These are phyloP conservation scores for Cyanoramphus novaezelandiae DNA, from an alignment of 2,113 vertebrate genomes.

Conservation along the genomic window DNA sequence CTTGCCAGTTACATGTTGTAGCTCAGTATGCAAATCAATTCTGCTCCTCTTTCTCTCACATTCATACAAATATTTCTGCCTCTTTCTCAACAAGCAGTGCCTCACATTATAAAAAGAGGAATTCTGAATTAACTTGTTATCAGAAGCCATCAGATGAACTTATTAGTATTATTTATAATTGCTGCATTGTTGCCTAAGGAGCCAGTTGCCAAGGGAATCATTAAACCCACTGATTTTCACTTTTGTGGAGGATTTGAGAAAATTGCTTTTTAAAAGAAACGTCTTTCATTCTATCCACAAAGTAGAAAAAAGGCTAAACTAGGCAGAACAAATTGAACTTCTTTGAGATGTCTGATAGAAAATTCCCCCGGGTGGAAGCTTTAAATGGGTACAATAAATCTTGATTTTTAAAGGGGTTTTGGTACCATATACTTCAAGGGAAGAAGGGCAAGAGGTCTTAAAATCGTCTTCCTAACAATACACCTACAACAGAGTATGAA, in stretches of 20 bases:
- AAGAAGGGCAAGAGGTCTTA: neutral
- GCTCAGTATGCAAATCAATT: neutral
- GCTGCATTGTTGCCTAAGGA: slow-evolving; percentile 45
- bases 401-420: slow-evolving; percentile 52
- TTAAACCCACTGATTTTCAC: slow-evolving; percentile 60
- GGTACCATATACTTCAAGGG: slow-evolving; percentile 19
- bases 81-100: neutral
- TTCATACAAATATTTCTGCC: neutral
- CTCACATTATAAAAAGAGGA: neutral
- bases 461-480: neutral
- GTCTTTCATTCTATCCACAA: slow-evolving; percentile 71
- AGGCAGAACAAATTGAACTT: slow-evolving; percentile 76
- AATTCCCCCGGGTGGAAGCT: slow-evolving; percentile 57
- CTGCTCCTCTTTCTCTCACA: neutral
- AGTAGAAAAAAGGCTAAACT: slow-evolving; percentile 63
- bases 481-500: neutral
- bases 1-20: neutral
- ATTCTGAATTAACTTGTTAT: slow-evolving; percentile 25
- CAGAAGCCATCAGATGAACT: slow-evolving; percentile 45
- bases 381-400: slow-evolving; percentile 63
- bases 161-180: slow-evolving; percentile 74
- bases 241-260: slow-evolving; percentile 63
- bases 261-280: slow-evolving; percentile 63
- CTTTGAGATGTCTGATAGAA: slow-evolving; percentile 67
- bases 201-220: slow-evolving; percentile 53